Conservation (phyloP, 2,888 invertebrate genomes). For the Cataglyphis albicans region DNA sequence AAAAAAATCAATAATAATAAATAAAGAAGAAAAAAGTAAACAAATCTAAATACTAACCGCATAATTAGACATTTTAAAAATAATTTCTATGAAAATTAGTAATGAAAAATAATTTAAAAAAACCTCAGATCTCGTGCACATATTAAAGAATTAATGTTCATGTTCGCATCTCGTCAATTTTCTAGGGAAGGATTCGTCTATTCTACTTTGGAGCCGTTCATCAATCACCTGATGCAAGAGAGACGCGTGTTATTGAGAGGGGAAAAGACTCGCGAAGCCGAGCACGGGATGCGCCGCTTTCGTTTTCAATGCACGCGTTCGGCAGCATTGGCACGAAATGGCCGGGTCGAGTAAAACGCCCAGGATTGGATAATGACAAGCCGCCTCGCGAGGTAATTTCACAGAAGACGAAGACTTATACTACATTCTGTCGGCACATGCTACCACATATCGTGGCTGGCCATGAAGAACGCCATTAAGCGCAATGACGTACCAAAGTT, state of each 20-base stretch:
- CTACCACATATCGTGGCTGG: slow-evolving; percentile 31
- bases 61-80: slow-evolving; percentile 11
- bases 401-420: slow-evolving; percentile 53
- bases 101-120: background rate
- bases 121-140: background rate
- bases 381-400: slow-evolving; percentile 58
- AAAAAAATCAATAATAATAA: background rate
- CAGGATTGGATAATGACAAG: slow-evolving; percentile 64
- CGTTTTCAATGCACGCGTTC: slow-evolving; percentile 43
- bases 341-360: slow-evolving; percentile 50
- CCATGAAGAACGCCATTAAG: slow-evolving; percentile 42
- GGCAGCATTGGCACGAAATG: slow-evolving; percentile 27
- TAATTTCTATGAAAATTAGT: background rate
- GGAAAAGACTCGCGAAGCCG: slow-evolving; percentile 6
- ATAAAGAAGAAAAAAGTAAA: background rate
- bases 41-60: background rate
- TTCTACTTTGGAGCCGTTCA: background rate
- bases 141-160: background rate
- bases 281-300: slow-evolving; percentile 29
- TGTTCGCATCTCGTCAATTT: background rate
- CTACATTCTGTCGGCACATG: slow-evolving; percentile 52
- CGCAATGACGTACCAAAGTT: slow-evolving; percentile 46
- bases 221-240: slow-evolving; percentile 7
- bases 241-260: slow-evolving; percentile 3
- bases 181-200: background rate